Evolutionary conservation across 2,797 vertebrate genomes (phyloP).

Genomic region (Silurus lanzhouensis): DNA sequence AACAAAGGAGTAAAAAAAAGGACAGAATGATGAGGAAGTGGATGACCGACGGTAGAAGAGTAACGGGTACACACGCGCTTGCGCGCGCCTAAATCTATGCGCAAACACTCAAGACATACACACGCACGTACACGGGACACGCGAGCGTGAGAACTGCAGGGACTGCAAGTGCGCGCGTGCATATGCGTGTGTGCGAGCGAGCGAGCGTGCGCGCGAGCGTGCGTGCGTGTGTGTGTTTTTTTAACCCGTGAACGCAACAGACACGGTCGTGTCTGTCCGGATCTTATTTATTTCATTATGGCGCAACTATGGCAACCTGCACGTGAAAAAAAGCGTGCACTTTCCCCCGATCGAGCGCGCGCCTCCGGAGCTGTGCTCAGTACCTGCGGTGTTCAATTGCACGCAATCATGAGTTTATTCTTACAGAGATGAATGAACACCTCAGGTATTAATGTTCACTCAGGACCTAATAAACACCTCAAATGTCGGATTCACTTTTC

Average conservation of each 20-base stretch:
- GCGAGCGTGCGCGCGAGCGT: too few relatives aligned
- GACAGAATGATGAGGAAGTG: too few relatives aligned
- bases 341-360: too few relatives aligned
- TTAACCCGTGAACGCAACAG: not conserved
- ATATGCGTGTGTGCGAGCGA: too few relatives aligned
- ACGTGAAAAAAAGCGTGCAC: not conserved
- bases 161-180: too few relatives aligned
- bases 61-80: too few relatives aligned
- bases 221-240: too few relatives aligned
- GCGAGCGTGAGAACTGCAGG: not conserved
- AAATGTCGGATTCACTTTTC: not conserved
- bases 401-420: not conserved
- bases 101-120: too few relatives aligned
- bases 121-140: not conserved
- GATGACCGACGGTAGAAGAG: too few relatives aligned
- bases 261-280: not conserved
- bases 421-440: not conserved
- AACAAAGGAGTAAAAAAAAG: too few relatives aligned
- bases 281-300: conserved; percentile 3
- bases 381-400: not conserved
- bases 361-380: too few relatives aligned
- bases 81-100: too few relatives aligned
- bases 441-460: not conserved
- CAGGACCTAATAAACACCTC: not conserved
- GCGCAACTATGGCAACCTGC: conserved; percentile 27